A percentile compares a stretch with the other conserved stretches of the same genome.
Conservation (phyloP, 1,140 invertebrate genomes). For the Euwallacea fornicatus region DNA sequence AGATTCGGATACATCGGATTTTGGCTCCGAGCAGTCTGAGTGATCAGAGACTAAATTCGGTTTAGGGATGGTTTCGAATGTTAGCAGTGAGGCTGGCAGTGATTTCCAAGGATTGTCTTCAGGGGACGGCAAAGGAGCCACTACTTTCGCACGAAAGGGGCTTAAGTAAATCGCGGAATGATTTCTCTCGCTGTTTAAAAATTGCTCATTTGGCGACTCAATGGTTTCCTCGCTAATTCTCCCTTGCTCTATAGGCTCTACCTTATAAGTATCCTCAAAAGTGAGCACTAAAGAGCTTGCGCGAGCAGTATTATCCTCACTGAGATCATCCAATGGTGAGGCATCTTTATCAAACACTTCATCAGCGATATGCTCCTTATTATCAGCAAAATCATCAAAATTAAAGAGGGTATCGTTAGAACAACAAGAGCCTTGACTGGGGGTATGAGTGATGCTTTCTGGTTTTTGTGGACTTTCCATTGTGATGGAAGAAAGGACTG, state of each 20-base stretch:
- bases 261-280: no score
- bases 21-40: not conserved
- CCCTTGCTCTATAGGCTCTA: no score
- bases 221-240: no score
- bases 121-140: constrained; percentile 49
- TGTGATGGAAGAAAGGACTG: constrained; percentile 39
- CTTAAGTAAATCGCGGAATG: constrained; percentile 15
- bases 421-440: constrained; percentile 63
- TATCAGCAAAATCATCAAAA: constrained; percentile 55
- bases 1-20: not conserved
- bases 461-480: constrained; percentile 43
- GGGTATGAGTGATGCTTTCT: constrained; percentile 56
- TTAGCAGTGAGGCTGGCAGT: constrained; percentile 46
- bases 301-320: not conserved
- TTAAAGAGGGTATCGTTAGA: constrained; percentile 65
- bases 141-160: constrained; percentile 12
- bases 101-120: constrained; percentile 52
- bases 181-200: constrained; percentile 26
- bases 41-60: not conserved
- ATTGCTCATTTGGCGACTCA: not conserved
- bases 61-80: constrained; percentile 33
- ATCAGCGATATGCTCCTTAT: constrained; percentile 7
- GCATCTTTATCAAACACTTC: not conserved
- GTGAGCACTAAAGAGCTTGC: no score
- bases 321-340: not conserved